Evolutionary conservation across 2,888 invertebrate species (phyloP).

Genomic region (Bruchidius siliquastri): DNA sequence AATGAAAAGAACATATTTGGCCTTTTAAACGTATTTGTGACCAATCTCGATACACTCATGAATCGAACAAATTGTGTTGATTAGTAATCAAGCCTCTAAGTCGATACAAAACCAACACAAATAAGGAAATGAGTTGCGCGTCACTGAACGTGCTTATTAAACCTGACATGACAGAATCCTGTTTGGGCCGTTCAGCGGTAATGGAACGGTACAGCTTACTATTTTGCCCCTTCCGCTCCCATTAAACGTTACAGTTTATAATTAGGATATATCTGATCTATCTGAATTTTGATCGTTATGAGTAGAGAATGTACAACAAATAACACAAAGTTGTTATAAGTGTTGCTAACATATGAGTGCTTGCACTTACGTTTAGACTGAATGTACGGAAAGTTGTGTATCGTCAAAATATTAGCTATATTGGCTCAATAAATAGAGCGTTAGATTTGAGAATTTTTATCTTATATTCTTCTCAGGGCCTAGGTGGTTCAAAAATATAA

Average conservation of each 20-base stretch:
- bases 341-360: too few species aligned
- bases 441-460: too few species aligned
- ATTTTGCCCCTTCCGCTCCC: neutral
- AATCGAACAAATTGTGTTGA: neutral
- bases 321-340: neutral
- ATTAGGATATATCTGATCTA: neutral
- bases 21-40: too few species aligned
- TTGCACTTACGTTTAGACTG: too few species aligned
- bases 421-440: too few species aligned
- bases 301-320: neutral
- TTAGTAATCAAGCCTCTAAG: neutral
- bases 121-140: neutral
- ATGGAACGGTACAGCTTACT: neutral
- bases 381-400: too few species aligned
- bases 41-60: neutral
- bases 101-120: neutral
- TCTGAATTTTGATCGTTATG: neutral
- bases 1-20: too few species aligned
- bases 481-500: too few species aligned
- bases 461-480: too few species aligned
- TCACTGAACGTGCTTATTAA: neutral
- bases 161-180: neutral
- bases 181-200: neutral
- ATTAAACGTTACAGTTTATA: neutral
- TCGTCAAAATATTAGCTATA: too few species aligned